Percentiles rank a stretch among this genome's conserved stretches.
Evolutionary conservation across 2,797 vertebrate genomes (phyloP).

Genomic region (Neosalanx taihuensis): DNA sequence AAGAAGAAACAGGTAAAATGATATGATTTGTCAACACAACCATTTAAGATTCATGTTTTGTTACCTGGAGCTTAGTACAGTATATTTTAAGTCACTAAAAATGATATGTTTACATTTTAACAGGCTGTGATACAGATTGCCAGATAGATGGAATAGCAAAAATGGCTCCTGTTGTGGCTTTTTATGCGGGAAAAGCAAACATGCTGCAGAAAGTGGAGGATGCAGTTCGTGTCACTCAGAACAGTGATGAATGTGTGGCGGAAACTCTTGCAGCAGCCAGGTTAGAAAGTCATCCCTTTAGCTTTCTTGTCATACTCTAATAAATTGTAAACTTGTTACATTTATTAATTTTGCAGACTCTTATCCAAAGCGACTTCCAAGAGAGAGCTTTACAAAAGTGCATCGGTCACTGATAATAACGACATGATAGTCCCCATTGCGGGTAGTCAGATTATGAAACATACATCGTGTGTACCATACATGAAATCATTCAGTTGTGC

Average conservation of each 20-base stretch:
- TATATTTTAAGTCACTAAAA: background rate
- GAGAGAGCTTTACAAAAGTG: too few species aligned
- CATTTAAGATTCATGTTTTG: too few species aligned
- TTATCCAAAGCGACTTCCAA: too few species aligned
- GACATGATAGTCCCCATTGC: too few species aligned
- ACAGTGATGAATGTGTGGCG: constrained; percentile 70
- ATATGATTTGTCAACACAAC: background rate
- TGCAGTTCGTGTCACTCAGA: constrained; percentile 72
- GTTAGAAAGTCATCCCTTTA: constrained; percentile 40
- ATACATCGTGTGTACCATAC: too few species aligned
- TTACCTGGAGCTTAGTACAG: background rate
- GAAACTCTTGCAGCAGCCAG: constrained; percentile 74
- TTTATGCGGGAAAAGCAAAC: constrained; percentile 71
- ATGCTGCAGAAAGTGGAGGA: constrained; percentile 73
- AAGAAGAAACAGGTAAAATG: constrained; percentile 65
- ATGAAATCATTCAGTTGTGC: background rate
- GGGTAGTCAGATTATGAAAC: too few species aligned
- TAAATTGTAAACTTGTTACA: background rate
- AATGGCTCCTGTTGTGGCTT: constrained; percentile 72
- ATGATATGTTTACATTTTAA: background rate
- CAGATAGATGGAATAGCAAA: constrained; percentile 76
- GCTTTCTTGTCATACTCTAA: background rate
- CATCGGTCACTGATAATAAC: too few species aligned
- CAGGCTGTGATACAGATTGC: constrained; percentile 70
- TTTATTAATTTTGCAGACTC: too few species aligned